These are phyloP conservation scores for Triplophysa rosa DNA, from an alignment of 2,113 vertebrate species.

Conservation along the genomic window DNA sequence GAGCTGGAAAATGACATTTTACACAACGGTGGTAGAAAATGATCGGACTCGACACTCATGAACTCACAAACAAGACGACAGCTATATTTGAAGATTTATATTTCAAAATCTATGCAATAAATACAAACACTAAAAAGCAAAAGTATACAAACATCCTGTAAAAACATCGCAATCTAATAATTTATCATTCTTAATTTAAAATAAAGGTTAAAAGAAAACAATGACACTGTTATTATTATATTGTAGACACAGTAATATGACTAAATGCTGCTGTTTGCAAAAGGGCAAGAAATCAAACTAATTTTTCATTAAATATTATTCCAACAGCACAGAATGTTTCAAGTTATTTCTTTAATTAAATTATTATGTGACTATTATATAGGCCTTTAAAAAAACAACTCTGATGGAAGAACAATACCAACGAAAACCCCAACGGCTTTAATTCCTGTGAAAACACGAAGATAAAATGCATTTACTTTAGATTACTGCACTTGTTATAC, in stretches of 20 bases:
- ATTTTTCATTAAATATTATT: slow-evolving; percentile 24
- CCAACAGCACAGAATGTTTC: slow-evolving; percentile 35
- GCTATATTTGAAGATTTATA: neutral
- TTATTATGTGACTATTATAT: neutral
- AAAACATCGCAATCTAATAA: neutral
- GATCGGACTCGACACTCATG: neutral
- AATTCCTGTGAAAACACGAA: slow-evolving; percentile 37
- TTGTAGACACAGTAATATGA: neutral
- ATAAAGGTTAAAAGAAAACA: neutral
- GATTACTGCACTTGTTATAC: neutral
- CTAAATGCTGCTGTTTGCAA: neutral
- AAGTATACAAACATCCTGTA: slow-evolving; percentile 28
- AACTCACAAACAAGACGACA: neutral
- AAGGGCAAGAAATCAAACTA: slow-evolving; percentile 3
- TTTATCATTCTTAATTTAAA: neutral
- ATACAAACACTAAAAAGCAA: slow-evolving; percentile 42
- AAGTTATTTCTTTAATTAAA: slow-evolving; percentile 37
- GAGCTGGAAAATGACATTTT: neutral
- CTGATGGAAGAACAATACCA: neutral
- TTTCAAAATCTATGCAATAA: slow-evolving; percentile 40
- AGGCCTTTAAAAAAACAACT: neutral
- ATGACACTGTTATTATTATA: neutral
- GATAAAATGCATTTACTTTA: neutral
- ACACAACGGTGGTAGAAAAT: slow-evolving; percentile 26
- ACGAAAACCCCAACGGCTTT: neutral